Evolutionary conservation across 2,113 vertebrate genomes (phyloP), one percentile per base, ranked within the genome.

Genomic region (Tylochromis polylepis): DNA sequence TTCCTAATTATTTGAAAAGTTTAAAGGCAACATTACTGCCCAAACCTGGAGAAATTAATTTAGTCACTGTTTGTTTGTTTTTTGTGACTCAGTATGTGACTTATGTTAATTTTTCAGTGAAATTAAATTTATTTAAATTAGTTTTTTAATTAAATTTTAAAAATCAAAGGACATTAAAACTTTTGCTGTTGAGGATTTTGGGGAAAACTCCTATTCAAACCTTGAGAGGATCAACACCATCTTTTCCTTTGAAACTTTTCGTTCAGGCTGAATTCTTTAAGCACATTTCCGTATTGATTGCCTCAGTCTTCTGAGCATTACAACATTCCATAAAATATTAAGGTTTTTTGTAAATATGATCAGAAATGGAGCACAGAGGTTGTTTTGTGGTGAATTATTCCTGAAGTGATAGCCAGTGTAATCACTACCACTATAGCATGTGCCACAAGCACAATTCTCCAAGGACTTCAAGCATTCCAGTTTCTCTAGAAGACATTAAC

Each of bases 401-500:
- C 85, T 89, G 53, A 62, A 86, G 83, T 65, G 55, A 72, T 79
- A 81, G 81, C 58, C 51, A 2, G 81, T 56, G 59, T 87, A 83
- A 92, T 91, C 75, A 87, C 27, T 86, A 65, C 3, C 29, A 34
- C 29, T 11, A 20, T 9, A 62, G 72, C 85, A 82, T 41, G 78
- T 77, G 58, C 46, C 58, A 41, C 84, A 90, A 56, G 59, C 83
- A 91, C 81, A 22, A 77, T 2, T 43, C 86, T 87, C 41, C 4
- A 15, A 90, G 92, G 67, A 56, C 89, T 72, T 89, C 81, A 41
- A 80, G 87, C 90, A 84, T 91, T 82, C 88, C 90, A 89, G 88
- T 87, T 90, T 46, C 83, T 85, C 55, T 38, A 67, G 88, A 87
- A 88, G 87, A 67, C 86, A 90, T 94, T 88, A 89, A 90, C 79